A percentile compares a stretch with the other conserved stretches of the same genome.
These are phyloP conservation scores for Sula dactylatra DNA, from an alignment of 2,113 vertebrate species.

Conservation along the genomic window DNA sequence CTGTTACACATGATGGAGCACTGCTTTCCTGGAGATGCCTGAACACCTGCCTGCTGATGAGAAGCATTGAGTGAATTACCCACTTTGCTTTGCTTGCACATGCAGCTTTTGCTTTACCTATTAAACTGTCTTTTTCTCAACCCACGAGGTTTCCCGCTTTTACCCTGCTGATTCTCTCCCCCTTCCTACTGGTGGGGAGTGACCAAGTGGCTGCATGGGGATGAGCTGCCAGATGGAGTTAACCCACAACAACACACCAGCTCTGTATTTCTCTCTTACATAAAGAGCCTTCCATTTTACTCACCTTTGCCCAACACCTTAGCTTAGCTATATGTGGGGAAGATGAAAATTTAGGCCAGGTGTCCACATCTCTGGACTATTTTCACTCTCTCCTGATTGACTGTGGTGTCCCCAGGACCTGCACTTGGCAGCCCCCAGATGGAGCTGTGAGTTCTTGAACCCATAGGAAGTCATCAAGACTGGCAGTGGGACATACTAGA, in stretches of 20 bases:
- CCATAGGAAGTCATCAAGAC: neutral
- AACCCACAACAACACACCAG: neutral
- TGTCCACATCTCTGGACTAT: neutral
- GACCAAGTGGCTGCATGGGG: rapidly evolving
- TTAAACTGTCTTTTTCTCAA: neutral
- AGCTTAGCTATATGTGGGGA: neutral
- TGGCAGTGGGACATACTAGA: neutral
- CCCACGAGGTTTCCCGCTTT: neutral
- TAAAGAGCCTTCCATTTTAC: neutral
- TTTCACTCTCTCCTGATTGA: neutral
- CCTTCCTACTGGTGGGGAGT: neutral
- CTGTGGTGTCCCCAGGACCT: neutral
- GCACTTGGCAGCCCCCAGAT: neutral
- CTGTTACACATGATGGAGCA: rapidly evolving
- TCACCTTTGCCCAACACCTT: neutral
- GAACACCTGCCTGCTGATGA: neutral
- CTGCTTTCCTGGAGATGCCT: neutral
- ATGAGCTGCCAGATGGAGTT: neutral
- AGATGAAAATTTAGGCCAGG: neutral
- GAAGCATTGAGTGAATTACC: neutral
- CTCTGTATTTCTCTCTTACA: neutral
- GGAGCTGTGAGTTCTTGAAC: neutral
- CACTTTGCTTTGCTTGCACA: neutral
- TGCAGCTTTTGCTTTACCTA: neutral
- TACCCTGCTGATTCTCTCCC: neutral